phyloP scores from a whole-genome alignment of 2,888 invertebrate species.

The Coleophora deauratella region DNA sequence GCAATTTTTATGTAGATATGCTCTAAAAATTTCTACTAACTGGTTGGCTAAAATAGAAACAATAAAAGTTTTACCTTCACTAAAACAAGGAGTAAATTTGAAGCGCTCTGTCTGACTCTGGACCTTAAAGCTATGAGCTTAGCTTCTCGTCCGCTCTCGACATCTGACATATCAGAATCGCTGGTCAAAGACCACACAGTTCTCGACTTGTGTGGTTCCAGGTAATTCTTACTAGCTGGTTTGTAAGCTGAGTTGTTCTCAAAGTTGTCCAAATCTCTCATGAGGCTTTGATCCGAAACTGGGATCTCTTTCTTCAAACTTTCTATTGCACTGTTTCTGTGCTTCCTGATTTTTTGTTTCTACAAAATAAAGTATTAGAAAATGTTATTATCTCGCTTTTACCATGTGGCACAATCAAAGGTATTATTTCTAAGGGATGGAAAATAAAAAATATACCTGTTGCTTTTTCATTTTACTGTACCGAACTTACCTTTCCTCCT shows the following conservation, averaged over 20 bases:
- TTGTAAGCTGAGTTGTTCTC: slow-evolving; percentile 53
- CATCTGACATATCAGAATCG: slow-evolving; percentile 80
- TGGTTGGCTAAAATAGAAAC: too few species aligned
- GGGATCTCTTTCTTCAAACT: slow-evolving; percentile 63
- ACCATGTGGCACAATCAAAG: too few species aligned
- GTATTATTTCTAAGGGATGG: too few species aligned
- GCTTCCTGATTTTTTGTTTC: slow-evolving; percentile 67
- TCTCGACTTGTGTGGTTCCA: slow-evolving; percentile 43
- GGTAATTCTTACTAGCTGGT: slow-evolving; percentile 48
- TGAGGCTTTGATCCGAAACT: slow-evolving; percentile 53
- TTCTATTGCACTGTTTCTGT: slow-evolving; percentile 61
- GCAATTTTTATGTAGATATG: too few species aligned
- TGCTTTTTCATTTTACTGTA: slow-evolving; percentile 65
- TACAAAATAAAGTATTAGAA: too few species aligned
- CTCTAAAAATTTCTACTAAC: too few species aligned
- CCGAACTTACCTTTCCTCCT: slow-evolving; percentile 76
- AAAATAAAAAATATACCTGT: too few species aligned
- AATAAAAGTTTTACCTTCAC: slow-evolving; percentile 58
- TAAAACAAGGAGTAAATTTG: slow-evolving; percentile 74
- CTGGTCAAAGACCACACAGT: slow-evolving; percentile 67
- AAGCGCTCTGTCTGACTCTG: slow-evolving; percentile 79
- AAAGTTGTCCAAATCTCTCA: slow-evolving; percentile 57
- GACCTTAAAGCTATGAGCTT: slow-evolving; percentile 66
- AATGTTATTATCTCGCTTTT: too few species aligned
- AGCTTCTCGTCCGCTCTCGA: slow-evolving; percentile 70